phyloP scores from a whole-genome alignment of 2,888 invertebrate genomes.

The Ctena decussata region DNA sequence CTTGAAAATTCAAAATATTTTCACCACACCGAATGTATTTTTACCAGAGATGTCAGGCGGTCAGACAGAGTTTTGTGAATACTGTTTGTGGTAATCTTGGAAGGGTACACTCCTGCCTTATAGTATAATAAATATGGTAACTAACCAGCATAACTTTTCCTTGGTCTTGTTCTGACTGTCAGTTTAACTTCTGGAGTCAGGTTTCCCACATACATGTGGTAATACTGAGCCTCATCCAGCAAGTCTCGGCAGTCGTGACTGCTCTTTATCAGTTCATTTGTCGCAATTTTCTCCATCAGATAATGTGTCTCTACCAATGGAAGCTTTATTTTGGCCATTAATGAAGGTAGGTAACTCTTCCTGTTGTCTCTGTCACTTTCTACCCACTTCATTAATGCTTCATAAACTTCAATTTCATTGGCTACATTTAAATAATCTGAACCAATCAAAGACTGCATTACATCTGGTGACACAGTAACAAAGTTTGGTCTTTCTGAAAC shows the following conservation, averaged over 20 bases:
- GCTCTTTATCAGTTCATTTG: slow-evolving; percentile 81
- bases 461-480: slow-evolving; percentile 76
- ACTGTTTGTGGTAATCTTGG: too few species aligned
- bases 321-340: slow-evolving; percentile 85
- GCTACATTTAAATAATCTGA: slow-evolving; percentile 82
- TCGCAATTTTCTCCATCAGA: slow-evolving; percentile 85
- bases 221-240: slow-evolving; percentile 86
- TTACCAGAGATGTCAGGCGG: too few species aligned
- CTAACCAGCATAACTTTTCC: slow-evolving; percentile 87
- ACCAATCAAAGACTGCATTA: slow-evolving; percentile 83
- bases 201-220: slow-evolving; percentile 85
- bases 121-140: too few species aligned
- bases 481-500: slow-evolving; percentile 84
- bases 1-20: too few species aligned
- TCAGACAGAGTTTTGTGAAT: too few species aligned
- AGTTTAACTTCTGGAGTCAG: slow-evolving; percentile 80
- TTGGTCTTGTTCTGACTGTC: slow-evolving; percentile 84
- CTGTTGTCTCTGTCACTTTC: slow-evolving; percentile 82
- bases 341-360: slow-evolving; percentile 76
- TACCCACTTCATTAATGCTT: slow-evolving; percentile 87
- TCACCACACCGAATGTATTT: too few species aligned
- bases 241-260: slow-evolving; percentile 86
- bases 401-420: slow-evolving; percentile 84
- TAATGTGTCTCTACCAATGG: slow-evolving; percentile 85
- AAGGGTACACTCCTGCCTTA: too few species aligned